phyloP scores from a whole-genome alignment of 2,888 invertebrate species.

The Cancer borealis region DNA sequence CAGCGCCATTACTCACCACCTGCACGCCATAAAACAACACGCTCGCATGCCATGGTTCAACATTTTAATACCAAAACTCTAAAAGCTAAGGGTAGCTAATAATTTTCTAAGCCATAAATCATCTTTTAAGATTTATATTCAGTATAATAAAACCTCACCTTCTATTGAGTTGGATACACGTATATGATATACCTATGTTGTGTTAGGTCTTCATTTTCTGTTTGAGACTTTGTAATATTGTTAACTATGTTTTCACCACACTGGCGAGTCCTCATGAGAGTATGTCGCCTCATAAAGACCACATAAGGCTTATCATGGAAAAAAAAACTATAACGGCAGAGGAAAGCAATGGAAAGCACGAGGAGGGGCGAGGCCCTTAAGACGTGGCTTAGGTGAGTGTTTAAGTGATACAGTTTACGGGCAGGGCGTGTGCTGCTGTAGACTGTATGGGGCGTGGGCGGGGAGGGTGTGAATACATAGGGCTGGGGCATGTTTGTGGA shows the following conservation, averaged over 20 bases:
- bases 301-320: not conserved
- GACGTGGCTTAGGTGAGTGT: constrained; percentile 1
- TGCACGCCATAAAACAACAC: constrained; percentile 43
- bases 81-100: not conserved
- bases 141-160: not conserved
- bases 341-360: constrained; percentile 39
- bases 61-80: not conserved
- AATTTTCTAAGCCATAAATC: not conserved
- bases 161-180: not conserved
- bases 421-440: not conserved
- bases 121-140: not conserved
- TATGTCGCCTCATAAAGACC: not conserved
- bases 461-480: not conserved
- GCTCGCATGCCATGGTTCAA: not conserved
- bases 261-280: not conserved
- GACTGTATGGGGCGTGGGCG: constrained; percentile 5
- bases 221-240: not conserved
- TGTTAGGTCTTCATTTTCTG: not conserved
- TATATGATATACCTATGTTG: not conserved
- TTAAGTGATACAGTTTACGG: not conserved
- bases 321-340: not conserved
- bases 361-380: constrained; percentile 10
- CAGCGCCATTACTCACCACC: constrained; percentile 44
- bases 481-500: constrained; percentile 26
- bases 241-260: not conserved